Percentiles rank a stretch among this genome's conserved stretches.
phyloP scores from a whole-genome alignment of 1,140 invertebrate genomes.

The Liolophura sinensis region DNA sequence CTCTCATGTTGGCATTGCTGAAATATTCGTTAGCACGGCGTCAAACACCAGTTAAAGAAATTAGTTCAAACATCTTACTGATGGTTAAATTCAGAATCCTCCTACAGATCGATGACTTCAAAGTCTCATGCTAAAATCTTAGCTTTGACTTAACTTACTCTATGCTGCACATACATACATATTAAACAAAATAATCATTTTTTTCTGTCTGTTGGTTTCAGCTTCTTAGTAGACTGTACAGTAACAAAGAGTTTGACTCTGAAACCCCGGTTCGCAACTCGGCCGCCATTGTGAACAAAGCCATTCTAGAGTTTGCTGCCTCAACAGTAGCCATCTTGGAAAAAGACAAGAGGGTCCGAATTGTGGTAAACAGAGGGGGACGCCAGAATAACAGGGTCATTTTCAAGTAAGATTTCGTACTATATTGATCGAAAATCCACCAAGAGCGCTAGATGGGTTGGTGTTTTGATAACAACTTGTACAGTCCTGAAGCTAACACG shows the following conservation, averaged over 20 bases:
- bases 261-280: slow-evolving; percentile 21
- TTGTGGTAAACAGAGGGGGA: slow-evolving; percentile 64
- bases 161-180: background rate
- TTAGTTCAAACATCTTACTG: no score
- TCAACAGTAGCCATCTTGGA: slow-evolving; percentile 65
- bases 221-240: slow-evolving; percentile 22
- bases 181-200: background rate
- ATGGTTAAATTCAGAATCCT: no score
- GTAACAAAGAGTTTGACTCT: slow-evolving; percentile 28
- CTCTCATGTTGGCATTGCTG: no score
- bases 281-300: slow-evolving; percentile 42
- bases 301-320: slow-evolving; percentile 66
- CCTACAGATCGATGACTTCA: no score
- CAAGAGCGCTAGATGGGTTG: no score
- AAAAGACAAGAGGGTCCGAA: slow-evolving; percentile 64
- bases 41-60: no score
- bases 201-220: slow-evolving; percentile 5
- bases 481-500: no score
- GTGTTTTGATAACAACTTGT: no score
- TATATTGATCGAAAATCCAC: no score
- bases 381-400: slow-evolving; percentile 59
- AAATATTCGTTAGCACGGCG: no score
- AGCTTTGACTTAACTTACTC: no score
- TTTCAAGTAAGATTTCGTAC: slow-evolving; percentile 60
- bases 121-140: no score